These are phyloP conservation scores for Sciurus carolinensis DNA, from an alignment of 2,797 vertebrate genomes.

Conservation along the genomic window DNA sequence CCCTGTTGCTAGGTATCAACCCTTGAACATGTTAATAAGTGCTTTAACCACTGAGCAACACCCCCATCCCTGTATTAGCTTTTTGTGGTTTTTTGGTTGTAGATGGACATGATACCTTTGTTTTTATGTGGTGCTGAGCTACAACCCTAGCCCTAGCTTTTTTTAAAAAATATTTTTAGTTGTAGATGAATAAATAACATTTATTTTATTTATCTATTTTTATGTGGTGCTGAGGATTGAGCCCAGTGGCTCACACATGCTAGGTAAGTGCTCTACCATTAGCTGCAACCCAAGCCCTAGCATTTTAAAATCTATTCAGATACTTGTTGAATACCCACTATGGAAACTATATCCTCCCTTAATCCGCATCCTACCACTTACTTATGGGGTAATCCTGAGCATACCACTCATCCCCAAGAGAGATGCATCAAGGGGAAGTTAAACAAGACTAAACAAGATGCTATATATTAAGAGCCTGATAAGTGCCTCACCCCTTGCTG, in stretches of 20 bases:
- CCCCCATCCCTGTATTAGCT: no score
- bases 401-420: background rate
- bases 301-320: background rate
- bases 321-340: background rate
- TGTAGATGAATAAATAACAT: no score
- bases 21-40: no score
- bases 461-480: background rate
- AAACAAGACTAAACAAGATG: background rate
- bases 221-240: background rate
- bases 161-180: no score
- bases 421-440: background rate
- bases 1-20: no score
- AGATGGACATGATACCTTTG: background rate
- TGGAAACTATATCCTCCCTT: background rate
- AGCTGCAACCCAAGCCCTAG: background rate
- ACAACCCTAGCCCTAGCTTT: background rate
- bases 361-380: background rate
- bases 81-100: no score
- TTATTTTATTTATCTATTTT: background rate
- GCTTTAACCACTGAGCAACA: no score
- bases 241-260: background rate
- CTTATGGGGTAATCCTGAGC: background rate
- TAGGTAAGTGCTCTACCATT: background rate
- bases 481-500: background rate
- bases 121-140: background rate